Evolutionary conservation across 2,888 invertebrate genomes (phyloP).

Genomic region (Sminthurides aquaticus): DNA sequence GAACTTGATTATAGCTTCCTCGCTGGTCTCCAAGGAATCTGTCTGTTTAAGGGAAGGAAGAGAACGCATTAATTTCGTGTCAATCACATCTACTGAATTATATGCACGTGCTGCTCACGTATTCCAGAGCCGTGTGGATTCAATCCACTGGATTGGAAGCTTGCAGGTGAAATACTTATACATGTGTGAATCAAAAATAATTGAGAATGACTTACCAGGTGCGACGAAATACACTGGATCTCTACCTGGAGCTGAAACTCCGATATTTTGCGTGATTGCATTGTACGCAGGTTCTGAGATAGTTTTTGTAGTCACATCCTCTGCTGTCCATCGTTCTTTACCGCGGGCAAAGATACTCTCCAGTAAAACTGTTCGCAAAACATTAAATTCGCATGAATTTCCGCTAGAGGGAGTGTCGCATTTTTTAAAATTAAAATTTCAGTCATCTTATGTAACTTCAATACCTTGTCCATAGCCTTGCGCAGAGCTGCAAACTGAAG

Average conservation of each 20-base stretch:
- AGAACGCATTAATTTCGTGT: background rate
- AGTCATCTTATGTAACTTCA: too few relatives aligned
- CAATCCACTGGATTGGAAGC: background rate
- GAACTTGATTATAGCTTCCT: constrained; percentile 85
- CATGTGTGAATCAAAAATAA: background rate
- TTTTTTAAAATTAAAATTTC: too few relatives aligned
- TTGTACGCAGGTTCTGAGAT: constrained; percentile 63
- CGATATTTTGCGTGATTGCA: constrained; percentile 69
- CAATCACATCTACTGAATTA: background rate
- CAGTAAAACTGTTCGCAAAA: constrained; percentile 48
- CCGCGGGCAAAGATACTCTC: constrained; percentile 82
- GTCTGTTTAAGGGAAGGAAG: constrained; percentile 51
- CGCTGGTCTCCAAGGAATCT: constrained; percentile 83
- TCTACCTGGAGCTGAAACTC: constrained; percentile 60
- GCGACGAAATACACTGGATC: constrained; percentile 81
- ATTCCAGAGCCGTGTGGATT: background rate
- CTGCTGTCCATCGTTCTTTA: constrained; percentile 73
- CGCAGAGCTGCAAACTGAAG: constrained; percentile 82
- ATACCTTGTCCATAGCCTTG: constrained; percentile 67
- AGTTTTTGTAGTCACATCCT: constrained; percentile 50
- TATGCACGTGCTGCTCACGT: background rate
- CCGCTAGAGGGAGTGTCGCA: too few relatives aligned
- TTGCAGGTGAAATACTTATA: too few relatives aligned
- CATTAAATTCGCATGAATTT: too few relatives aligned
- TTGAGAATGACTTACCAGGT: constrained; percentile 54